These are phyloP conservation scores for Meiosimyza decipiens DNA, from an alignment of 2,888 invertebrate genomes.

Conservation along the genomic window DNA sequence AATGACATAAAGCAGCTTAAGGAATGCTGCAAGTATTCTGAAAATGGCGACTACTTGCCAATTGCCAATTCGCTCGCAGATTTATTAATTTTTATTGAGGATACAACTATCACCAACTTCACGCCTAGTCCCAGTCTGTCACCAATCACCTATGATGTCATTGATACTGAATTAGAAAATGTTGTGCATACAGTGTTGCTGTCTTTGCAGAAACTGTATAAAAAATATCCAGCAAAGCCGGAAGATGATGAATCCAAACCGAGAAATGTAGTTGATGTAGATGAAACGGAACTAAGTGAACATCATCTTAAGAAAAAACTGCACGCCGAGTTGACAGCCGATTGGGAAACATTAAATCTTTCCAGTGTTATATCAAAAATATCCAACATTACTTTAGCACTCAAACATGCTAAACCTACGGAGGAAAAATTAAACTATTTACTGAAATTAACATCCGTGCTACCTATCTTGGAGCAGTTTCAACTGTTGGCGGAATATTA, in stretches of 20 bases:
- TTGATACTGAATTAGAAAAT: slow-evolving; percentile 66
- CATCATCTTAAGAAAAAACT: slow-evolving; percentile 76
- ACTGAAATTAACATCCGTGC: slow-evolving; percentile 53
- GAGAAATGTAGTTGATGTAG: slow-evolving; percentile 17
- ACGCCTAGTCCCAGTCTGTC: neutral
- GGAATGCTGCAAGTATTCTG: slow-evolving; percentile 33
- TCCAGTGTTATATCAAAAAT: slow-evolving; percentile 65
- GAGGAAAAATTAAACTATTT: slow-evolving; percentile 48
- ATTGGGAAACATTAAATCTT: slow-evolving; percentile 73
- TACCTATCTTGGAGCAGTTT: slow-evolving; percentile 84
- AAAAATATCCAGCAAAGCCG: slow-evolving; percentile 63
- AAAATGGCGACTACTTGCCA: slow-evolving; percentile 51
- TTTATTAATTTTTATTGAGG: slow-evolving; percentile 47
- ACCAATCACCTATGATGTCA: slow-evolving; percentile 47
- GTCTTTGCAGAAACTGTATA: slow-evolving; percentile 72
- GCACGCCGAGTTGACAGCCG: slow-evolving; percentile 72
- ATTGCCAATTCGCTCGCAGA: slow-evolving; percentile 55
- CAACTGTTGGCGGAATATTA: slow-evolving; percentile 81
- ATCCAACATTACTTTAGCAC: slow-evolving; percentile 64
- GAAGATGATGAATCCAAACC: slow-evolving; percentile 13
- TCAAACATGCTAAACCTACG: slow-evolving; percentile 67
- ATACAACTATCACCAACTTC: slow-evolving; percentile 10
- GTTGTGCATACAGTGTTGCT: slow-evolving; percentile 70
- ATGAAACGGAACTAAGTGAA: slow-evolving; percentile 61
- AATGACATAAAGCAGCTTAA: slow-evolving; percentile 42